Base-by-base conservation (phyloP, 2,888 invertebrate genomes). In the Elmis aenea region DNA sequence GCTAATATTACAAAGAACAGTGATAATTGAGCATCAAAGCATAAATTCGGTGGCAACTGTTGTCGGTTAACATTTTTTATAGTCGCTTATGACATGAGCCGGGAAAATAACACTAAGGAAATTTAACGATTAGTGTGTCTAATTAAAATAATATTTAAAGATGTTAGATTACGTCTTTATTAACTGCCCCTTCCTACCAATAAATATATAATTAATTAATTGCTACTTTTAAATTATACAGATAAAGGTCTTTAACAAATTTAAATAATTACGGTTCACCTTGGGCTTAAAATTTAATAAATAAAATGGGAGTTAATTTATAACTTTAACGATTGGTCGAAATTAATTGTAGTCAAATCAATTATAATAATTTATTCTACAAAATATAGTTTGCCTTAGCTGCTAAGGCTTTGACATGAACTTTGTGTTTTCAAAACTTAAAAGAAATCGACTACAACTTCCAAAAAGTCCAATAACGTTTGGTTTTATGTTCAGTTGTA, bases 1-100 rank as follows among this genome's bases (percentile, higher is more conserved):
- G 22, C 10, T 24, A 31, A 26, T 22, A 31, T 38, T 42, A 36
- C 33, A 33, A 42, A 33, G 35, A 41, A 36, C 36, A 42, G 44
- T 39, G 45, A 47, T 45, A 47, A 47, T 47, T 45, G 47, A 33
- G 16, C 45, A 42, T 39, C 46, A 47, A 47, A 47, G 42, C 48
- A 38, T 48, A 45, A 48, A 48, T 48, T 40, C 36, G 36, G 14
- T 13, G 16, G 26, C 42, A 42, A 42, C 42, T 42, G 42, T 34
- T 38, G 33, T 25, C 14, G 16, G 26, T 36, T 18, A 31, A 15
- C 29, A 29, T 18, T 28, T 39, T 35, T 35, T 42, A 28, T 42
- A 26, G 25, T 38, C 33, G 36, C 38, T 37, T 46, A 39, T 33
- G 28, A 30, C 42, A 42, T 26, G 37, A 32, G 37, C 23, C 22